Evolutionary conservation across 2,797 vertebrate genomes (phyloP).

Genomic region (Cuniculus paca): DNA sequence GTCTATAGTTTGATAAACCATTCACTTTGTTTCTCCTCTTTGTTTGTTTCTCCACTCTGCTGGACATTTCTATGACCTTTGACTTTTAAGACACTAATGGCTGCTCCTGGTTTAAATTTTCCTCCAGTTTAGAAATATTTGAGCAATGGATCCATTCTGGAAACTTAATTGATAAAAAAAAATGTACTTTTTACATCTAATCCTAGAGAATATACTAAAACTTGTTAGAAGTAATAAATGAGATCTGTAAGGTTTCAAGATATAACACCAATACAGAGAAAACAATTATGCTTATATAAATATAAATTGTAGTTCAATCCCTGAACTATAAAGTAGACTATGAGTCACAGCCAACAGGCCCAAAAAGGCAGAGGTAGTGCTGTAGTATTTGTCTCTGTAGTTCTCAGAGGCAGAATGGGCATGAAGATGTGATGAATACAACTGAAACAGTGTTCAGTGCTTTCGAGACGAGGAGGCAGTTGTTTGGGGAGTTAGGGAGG

Average conservation of each 20-base stretch:
- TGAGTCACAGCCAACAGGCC: rapidly evolving
- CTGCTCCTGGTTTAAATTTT: conserved; percentile 7
- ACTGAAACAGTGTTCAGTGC: neutral
- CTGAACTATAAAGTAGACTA: neutral
- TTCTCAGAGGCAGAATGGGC: neutral
- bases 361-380: rapidly evolving
- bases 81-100: neutral
- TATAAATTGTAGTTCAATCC: too few species aligned
- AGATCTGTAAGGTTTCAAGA: neutral
- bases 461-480: neutral
- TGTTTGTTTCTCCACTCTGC: neutral
- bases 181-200: neutral
- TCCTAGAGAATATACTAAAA: neutral
- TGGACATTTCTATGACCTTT: conserved; percentile 14
- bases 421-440: neutral
- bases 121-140: neutral
- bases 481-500: neutral
- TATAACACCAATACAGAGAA: neutral
- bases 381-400: neutral
- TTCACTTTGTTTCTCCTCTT: neutral
- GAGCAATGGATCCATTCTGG: neutral
- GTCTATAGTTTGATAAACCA: neutral
- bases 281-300: neutral
- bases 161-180: neutral
- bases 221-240: neutral